Conservation (phyloP, 2,888 invertebrate genomes). For the Lithophane ornitopus region DNA sequence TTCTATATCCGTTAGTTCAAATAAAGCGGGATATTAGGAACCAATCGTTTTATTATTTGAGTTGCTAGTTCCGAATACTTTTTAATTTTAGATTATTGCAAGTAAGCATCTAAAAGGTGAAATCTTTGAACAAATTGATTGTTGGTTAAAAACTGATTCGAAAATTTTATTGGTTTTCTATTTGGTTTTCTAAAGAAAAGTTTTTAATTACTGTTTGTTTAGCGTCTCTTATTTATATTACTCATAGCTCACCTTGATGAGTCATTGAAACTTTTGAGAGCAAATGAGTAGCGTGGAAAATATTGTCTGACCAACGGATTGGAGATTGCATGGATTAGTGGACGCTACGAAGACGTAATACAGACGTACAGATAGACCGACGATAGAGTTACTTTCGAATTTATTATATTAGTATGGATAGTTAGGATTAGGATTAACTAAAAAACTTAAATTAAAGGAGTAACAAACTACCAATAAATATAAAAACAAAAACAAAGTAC, state of each 20-base stretch:
- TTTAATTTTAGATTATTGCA: conserved; percentile 19
- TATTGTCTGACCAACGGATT: neutral
- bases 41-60: conserved; percentile 57
- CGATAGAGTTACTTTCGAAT: no score
- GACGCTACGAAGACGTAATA: no score
- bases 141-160: neutral
- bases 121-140: conserved; percentile 15
- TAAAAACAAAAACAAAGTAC: no score
- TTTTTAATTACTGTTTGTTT: neutral
- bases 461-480: no score
- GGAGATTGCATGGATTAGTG: neutral
- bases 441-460: no score
- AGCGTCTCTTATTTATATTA: conserved; percentile 1
- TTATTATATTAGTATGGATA: no score
- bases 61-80: conserved; percentile 26
- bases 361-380: no score
- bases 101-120: conserved; percentile 15
- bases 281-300: neutral
- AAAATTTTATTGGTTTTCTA: neutral
- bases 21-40: conserved; percentile 70
- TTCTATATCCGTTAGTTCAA: conserved; percentile 74
- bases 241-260: neutral
- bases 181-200: neutral
- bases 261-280: neutral
- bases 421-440: no score